phyloP scores from a whole-genome alignment of 2,888 invertebrate genomes.

The Callimorpha dominula region DNA sequence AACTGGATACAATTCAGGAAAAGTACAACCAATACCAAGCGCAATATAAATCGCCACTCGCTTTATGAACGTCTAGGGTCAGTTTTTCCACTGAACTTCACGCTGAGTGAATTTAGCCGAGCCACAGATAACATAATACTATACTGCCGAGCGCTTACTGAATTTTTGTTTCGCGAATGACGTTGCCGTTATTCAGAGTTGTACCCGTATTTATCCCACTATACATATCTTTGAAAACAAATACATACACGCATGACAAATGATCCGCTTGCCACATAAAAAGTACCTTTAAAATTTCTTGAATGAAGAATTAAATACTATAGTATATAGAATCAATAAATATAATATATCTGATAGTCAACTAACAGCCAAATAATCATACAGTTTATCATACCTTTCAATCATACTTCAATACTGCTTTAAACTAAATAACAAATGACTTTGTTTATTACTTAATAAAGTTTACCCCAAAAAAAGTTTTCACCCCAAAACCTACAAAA shows the following conservation, averaged over 20 bases:
- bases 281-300: background rate
- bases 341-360: too few relatives aligned
- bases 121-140: too few relatives aligned
- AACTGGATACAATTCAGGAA: background rate
- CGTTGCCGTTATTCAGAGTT: background rate
- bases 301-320: background rate
- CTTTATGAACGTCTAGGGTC: background rate
- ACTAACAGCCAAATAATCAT: too few relatives aligned
- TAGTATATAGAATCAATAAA: background rate
- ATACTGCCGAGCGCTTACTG: background rate
- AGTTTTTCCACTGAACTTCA: background rate
- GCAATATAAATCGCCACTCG: background rate
- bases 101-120: background rate
- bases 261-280: background rate
- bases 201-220: background rate
- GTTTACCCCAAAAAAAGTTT: slow-evolving; percentile 17
- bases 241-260: background rate
- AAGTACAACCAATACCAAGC: background rate
- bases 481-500: slow-evolving; percentile 17
- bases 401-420: slow-evolving; percentile 4
- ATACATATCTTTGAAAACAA: background rate
- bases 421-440: slow-evolving; percentile 8
- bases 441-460: slow-evolving; percentile 21
- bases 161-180: background rate
- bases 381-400: background rate